Conservation (phyloP, 2,888 invertebrate genomes). For the Hyalella azteca region DNA sequence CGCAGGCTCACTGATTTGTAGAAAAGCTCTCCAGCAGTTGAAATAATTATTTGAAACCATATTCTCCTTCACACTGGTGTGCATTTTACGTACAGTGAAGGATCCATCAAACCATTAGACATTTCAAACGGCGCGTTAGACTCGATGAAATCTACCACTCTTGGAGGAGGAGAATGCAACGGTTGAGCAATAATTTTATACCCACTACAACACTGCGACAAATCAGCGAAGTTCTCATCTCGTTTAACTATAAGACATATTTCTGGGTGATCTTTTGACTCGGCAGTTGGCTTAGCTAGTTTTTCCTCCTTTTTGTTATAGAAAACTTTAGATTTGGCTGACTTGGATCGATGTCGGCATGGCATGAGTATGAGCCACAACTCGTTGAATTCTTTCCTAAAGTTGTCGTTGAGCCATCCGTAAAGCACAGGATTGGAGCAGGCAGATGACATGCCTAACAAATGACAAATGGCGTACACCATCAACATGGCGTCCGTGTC, state of each 20-base stretch:
- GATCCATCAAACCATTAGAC: not conserved
- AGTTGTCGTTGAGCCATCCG: slow-evolving; percentile 93
- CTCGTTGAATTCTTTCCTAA: slow-evolving; percentile 85
- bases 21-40: no score
- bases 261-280: not conserved
- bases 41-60: no score
- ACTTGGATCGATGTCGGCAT: not conserved
- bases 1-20: no score
- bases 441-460: slow-evolving; percentile 84
- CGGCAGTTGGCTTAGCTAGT: not conserved
- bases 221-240: not conserved
- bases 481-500: slow-evolving; percentile 68
- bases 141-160: not conserved
- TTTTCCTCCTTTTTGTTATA: not conserved
- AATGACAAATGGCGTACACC: slow-evolving; percentile 69
- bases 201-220: not conserved
- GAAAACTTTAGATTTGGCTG: slow-evolving; percentile 1
- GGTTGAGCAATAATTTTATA: slow-evolving; percentile 10
- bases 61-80: slow-evolving; percentile 15
- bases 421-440: slow-evolving; percentile 90
- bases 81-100: not conserved
- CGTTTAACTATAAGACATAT: slow-evolving; percentile 1
- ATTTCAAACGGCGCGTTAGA: not conserved
- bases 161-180: not conserved
- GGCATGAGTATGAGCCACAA: slow-evolving; percentile 2